Conservation (phyloP, 2,113 vertebrate species). For the Melanostigma gelatinosum region DNA sequence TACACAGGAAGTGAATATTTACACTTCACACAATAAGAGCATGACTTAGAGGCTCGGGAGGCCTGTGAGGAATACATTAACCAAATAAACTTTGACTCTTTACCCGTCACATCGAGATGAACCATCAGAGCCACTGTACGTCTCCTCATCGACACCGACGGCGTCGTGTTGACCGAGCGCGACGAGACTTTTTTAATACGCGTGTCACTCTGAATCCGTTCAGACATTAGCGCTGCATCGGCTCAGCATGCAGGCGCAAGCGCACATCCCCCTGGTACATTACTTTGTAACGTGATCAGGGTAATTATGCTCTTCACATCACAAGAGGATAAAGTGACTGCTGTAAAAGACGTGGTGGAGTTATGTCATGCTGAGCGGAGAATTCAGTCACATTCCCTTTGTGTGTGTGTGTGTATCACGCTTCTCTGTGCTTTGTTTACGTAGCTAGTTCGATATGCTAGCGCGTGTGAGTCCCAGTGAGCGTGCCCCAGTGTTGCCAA, state of each 20-base stretch:
- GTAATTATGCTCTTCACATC: not conserved
- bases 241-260: not conserved
- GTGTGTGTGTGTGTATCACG: too few species aligned
- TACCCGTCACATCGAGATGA: slow-evolving; percentile 20
- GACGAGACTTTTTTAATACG: slow-evolving; percentile 27
- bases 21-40: slow-evolving; percentile 26
- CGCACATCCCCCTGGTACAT: not conserved
- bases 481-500: too few species aligned
- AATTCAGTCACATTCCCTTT: not conserved
- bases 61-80: slow-evolving; percentile 11
- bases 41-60: slow-evolving; percentile 2
- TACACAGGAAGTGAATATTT: slow-evolving; percentile 35
- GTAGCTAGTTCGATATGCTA: not conserved
- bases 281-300: not conserved
- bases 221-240: not conserved
- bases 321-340: not conserved
- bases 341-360: not conserved
- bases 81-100: slow-evolving; percentile 34
- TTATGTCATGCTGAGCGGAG: too few species aligned
- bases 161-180: slow-evolving; percentile 31
- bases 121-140: slow-evolving; percentile 21
- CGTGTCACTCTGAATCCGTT: slow-evolving; percentile 46
- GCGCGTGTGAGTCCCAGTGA: not conserved
- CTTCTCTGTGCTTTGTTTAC: too few species aligned
- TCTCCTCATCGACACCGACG: slow-evolving; percentile 41